phyloP scores from a whole-genome alignment of 2,113 vertebrate genomes.

The Eulemur macaco region DNA sequence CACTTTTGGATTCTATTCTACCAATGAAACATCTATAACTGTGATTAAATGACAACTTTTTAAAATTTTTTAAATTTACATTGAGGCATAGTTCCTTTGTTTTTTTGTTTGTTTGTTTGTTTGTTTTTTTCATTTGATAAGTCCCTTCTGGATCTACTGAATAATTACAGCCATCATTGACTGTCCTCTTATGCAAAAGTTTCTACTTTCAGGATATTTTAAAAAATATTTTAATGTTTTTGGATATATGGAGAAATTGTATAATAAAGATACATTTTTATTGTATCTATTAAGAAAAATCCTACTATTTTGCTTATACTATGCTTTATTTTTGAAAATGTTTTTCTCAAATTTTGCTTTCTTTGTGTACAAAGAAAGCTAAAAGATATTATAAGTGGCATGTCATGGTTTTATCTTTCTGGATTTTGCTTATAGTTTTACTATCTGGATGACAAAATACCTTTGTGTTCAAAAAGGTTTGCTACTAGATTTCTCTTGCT shows the following conservation, averaged over 20 bases:
- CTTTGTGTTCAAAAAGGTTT: background rate
- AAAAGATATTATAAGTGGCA: background rate
- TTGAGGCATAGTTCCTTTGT: background rate
- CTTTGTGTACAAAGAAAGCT: background rate
- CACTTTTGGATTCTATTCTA: background rate
- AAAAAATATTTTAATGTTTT: background rate
- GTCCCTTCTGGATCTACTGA: constrained; percentile 7
- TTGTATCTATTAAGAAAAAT: background rate
- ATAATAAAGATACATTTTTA: background rate
- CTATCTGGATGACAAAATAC: background rate
- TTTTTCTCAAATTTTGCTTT: background rate
- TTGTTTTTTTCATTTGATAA: background rate
- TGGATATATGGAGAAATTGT: background rate
- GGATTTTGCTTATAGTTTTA: background rate
- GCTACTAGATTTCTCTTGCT: background rate
- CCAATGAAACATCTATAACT: background rate
- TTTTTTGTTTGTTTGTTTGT: background rate
- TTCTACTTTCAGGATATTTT: background rate
- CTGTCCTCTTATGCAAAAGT: background rate
- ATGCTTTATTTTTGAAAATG: background rate
- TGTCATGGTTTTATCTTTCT: background rate
- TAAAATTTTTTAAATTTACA: background rate
- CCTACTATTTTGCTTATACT: background rate
- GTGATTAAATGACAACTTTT: background rate
- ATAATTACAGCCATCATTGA: constrained; percentile 41